These are phyloP conservation scores for Nasonia vitripennis DNA, from an alignment of 1,140 invertebrate species.

Conservation along the genomic window DNA sequence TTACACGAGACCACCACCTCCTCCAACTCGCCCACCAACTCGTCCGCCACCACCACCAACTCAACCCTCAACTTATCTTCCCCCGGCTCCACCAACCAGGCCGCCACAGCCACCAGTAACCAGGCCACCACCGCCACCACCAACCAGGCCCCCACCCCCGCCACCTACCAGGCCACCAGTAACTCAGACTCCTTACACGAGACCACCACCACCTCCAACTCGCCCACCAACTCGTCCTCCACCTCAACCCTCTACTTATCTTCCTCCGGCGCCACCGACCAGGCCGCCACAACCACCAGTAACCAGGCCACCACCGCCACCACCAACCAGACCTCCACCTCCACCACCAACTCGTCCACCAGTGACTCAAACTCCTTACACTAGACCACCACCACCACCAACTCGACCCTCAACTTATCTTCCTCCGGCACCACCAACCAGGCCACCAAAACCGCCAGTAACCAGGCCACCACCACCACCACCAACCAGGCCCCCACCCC, in stretches of 20 bases:
- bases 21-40: slow-evolving; percentile 7
- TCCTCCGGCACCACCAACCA: slow-evolving; percentile 39
- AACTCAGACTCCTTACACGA: no score
- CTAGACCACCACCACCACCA: slow-evolving; percentile 18
- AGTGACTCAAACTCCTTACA: slow-evolving; percentile 27
- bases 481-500: slow-evolving; percentile 13
- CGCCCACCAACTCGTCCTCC: neutral
- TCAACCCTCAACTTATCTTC: no score
- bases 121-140: neutral
- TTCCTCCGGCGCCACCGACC: neutral
- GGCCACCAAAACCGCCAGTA: slow-evolving; percentile 38
- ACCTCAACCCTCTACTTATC: neutral
- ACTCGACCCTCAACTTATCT: slow-evolving; percentile 24
- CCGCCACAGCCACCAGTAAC: no score
- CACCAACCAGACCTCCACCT: neutral
- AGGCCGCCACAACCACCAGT: no score
- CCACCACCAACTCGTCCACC: slow-evolving; percentile 10
- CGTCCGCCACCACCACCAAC: slow-evolving; percentile 27
- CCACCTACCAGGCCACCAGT: slow-evolving; percentile 25
- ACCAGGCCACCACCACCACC: slow-evolving; percentile 11
- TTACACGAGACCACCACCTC: slow-evolving; percentile 1
- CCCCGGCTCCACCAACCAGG: neutral
- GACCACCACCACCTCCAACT: slow-evolving; percentile 2
- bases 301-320: no score
- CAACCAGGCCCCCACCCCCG: slow-evolving; percentile 30